Conservation (phyloP, 1,140 invertebrate genomes). For the Sycophila sp. region DNA sequence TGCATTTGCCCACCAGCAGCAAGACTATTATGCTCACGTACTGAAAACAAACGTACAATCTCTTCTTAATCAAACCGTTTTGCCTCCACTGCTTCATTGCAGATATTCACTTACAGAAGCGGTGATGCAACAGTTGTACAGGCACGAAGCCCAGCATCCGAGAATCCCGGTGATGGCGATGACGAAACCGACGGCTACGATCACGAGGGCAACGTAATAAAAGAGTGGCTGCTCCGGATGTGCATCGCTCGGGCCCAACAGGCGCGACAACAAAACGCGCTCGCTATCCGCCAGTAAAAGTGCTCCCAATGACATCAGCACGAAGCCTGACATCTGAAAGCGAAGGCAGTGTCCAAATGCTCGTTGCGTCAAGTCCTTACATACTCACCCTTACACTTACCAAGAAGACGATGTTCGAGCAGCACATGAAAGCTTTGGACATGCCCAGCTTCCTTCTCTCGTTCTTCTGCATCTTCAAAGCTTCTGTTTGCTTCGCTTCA, state of each 20-base stretch:
- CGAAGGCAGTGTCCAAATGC: conserved; percentile 24
- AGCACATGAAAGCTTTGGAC: conserved; percentile 59
- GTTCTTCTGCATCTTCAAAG: conserved; percentile 47
- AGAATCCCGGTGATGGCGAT: conserved; percentile 74
- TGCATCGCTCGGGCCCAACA: conserved; percentile 68
- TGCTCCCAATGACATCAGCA: conserved; percentile 75
- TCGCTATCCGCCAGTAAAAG: conserved; percentile 75
- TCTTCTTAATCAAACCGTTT: background rate
- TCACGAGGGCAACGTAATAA: conserved; percentile 76
- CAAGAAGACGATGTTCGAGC: conserved; percentile 61
- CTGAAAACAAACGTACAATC: conserved; percentile 61
- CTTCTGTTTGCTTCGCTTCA: too few species aligned
- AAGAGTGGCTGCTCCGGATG: conserved; percentile 74
- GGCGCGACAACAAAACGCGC: conserved; percentile 74
- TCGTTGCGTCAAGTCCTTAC: background rate
- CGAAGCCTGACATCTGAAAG: conserved; percentile 74
- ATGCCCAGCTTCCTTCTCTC: conserved; percentile 42
- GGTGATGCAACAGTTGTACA: conserved; percentile 77
- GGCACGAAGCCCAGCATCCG: conserved; percentile 82
- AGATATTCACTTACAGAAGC: conserved; percentile 74
- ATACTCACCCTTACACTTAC: conserved; percentile 47
- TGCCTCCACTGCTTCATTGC: too few species aligned
- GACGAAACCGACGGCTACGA: conserved; percentile 73
- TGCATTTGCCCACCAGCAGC: conserved; percentile 77
- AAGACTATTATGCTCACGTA: conserved; percentile 79